These are phyloP conservation scores for Chromoteleia sp. DNA, from an alignment of 2,888 invertebrate species.

Conservation along the genomic window DNA sequence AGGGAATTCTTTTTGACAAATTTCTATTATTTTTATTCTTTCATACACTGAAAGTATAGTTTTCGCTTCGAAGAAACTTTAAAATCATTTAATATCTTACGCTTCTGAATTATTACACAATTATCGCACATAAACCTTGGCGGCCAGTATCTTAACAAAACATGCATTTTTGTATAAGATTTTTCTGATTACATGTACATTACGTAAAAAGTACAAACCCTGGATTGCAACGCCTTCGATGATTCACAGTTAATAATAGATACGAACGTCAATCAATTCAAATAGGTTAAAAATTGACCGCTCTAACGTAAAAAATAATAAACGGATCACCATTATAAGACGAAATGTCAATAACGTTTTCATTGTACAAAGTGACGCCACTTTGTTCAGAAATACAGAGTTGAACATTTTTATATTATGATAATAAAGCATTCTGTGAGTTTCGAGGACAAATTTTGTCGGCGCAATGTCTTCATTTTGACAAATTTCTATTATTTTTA, in stretches of 20 bases:
- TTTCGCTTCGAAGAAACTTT: too few species aligned
- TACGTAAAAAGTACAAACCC: too few species aligned
- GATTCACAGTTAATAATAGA: conserved; percentile 1
- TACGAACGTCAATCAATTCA: conserved; percentile 1
- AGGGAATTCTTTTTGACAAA: conserved; percentile 4
- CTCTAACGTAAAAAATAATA: conserved; percentile 7
- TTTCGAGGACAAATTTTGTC: not conserved
- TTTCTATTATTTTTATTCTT: too few species aligned
- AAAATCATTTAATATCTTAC: too few species aligned
- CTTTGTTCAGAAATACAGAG: not conserved
- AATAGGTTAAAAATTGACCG: conserved; percentile 24
- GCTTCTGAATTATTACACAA: too few species aligned
- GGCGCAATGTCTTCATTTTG: too few species aligned
- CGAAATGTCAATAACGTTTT: conserved; percentile 24
- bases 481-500: too few species aligned
- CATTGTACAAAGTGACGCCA: not conserved
- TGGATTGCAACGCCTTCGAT: not conserved
- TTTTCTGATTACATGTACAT: too few species aligned
- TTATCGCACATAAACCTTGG: too few species aligned
- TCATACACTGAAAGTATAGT: too few species aligned
- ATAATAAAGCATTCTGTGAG: not conserved
- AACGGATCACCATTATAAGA: conserved; percentile 2
- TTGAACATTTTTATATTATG: not conserved
- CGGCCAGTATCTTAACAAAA: too few species aligned
- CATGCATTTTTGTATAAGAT: too few species aligned